Conservation (phyloP, 1,140 invertebrate species). For the Telenomus remus region DNA sequence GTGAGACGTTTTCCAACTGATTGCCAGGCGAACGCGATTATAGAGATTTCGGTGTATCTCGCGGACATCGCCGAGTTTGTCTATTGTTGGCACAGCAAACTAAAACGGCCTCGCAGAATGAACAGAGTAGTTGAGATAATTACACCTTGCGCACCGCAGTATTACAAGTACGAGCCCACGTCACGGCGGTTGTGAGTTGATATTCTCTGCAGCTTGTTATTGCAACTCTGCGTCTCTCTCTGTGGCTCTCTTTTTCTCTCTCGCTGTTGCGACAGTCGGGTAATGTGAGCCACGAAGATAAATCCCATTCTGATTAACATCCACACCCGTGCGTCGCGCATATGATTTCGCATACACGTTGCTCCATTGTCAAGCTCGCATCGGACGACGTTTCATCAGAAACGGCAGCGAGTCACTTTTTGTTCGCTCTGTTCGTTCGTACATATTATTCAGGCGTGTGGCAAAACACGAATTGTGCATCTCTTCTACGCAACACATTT, state of each 20-base stretch:
- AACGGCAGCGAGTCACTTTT: constrained; percentile 22
- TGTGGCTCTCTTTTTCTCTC: constrained; percentile 4
- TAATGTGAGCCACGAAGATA: constrained; percentile 53
- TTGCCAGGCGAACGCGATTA: constrained; percentile 43
- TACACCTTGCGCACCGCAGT: constrained; percentile 55
- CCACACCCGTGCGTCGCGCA: constrained; percentile 32
- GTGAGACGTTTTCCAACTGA: constrained; percentile 50
- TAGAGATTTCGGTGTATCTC: constrained; percentile 44
- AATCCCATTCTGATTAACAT: constrained; percentile 61
- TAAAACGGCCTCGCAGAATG: constrained; percentile 43
- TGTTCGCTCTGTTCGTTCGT: constrained; percentile 21
- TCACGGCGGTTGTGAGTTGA: constrained; percentile 49
- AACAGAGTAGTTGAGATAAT: constrained; percentile 52
- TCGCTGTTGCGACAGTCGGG: constrained; percentile 27
- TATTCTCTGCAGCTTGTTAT: constrained; percentile 53
- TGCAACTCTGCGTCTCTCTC: constrained; percentile 31
- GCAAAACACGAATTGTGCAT: not conserved
- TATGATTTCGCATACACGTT: constrained; percentile 37
- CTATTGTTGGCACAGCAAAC: constrained; percentile 47
- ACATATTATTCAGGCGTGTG: constrained; percentile 23
- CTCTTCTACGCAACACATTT: no score
- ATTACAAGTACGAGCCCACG: constrained; percentile 51
- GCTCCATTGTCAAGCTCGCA: constrained; percentile 36
- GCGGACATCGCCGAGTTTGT: constrained; percentile 48
- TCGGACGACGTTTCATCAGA: constrained; percentile 47